Percentiles rank a stretch among this genome's conserved stretches.
Evolutionary conservation across 2,888 invertebrate species (phyloP).

Genomic region (Acrobasis consociella): DNA sequence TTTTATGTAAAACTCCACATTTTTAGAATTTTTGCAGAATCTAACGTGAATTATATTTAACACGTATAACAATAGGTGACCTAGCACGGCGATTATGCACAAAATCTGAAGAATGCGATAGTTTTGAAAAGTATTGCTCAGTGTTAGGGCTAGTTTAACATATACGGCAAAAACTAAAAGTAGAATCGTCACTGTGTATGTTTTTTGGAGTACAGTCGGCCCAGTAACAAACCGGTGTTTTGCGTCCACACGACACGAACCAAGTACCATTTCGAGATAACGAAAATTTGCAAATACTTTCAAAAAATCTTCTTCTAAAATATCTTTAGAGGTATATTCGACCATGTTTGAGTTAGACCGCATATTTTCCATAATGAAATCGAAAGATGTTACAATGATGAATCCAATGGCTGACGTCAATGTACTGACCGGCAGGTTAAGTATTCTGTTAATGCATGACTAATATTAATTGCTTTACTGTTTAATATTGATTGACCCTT

Average conservation of each 20-base stretch:
- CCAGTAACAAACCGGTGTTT: constrained; percentile 15
- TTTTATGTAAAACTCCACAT: constrained; percentile 23
- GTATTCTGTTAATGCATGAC: constrained; percentile 7
- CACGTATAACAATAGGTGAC: constrained; percentile 20
- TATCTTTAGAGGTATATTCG: background rate
- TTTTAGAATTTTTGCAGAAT: constrained; percentile 21
- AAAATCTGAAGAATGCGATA: background rate
- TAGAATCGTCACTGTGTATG: constrained; percentile 21
- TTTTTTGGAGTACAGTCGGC: constrained; percentile 25
- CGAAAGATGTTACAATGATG: background rate
- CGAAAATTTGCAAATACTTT: background rate
- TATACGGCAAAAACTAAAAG: background rate
- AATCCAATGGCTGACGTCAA: background rate
- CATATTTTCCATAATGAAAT: background rate
- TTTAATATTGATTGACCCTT: constrained; percentile 7
- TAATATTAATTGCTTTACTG: constrained; percentile 8
- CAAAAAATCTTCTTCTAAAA: background rate
- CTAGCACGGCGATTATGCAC: background rate
- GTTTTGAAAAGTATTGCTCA: background rate
- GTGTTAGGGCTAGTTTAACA: background rate
- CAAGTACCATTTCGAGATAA: background rate
- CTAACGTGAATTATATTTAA: constrained; percentile 27
- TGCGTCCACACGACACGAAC: background rate
- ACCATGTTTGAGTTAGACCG: background rate
- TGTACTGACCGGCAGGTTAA: constrained; percentile 14